Percentiles rank a stretch among this genome's conserved stretches.
Conservation (phyloP, 37 sponge, comb jelly and placozoan genomes). For the Corticium candelabrum region DNA sequence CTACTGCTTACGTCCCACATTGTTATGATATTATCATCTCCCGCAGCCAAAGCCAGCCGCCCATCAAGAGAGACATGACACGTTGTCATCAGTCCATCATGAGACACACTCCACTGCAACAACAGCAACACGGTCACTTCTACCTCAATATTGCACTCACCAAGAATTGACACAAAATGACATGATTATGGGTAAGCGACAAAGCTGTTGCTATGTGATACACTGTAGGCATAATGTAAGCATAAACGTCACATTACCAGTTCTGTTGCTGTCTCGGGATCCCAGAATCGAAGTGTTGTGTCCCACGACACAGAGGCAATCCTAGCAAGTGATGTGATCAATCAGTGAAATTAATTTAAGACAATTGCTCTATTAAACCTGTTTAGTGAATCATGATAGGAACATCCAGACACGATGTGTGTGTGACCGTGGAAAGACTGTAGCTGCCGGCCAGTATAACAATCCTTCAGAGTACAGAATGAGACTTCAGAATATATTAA, state of each 20-base stretch:
- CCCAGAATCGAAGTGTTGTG: constrained; percentile 69
- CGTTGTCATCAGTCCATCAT: constrained; percentile 29
- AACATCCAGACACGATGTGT: constrained; percentile 21
- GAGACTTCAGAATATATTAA: no score
- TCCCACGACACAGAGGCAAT: constrained; percentile 80
- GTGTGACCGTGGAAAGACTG: constrained; percentile 28
- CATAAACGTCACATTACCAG: constrained; percentile 15
- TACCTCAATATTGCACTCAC: no score
- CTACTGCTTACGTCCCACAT: constrained; percentile 41
- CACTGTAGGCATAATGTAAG: not conserved
- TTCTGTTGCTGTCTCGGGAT: constrained; percentile 22
- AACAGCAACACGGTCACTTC: no score
- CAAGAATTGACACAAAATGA: no score
- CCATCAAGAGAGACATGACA: constrained; percentile 19
- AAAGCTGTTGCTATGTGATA: no score
- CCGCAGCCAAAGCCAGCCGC: constrained; percentile 24
- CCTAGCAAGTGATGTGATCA: constrained; percentile 13
- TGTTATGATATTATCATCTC: constrained; percentile 15
- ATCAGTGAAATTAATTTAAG: constrained; percentile 5
- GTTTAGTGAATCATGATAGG: no score
- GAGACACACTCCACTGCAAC: constrained; percentile 43
- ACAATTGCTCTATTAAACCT: no score
- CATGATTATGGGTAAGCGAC: no score
- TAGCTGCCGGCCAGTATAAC: constrained; percentile 20
- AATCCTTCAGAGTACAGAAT: constrained; percentile 13